Evolutionary conservation across 2,888 invertebrate genomes (phyloP).

Genomic region (Trimorus sp.): DNA sequence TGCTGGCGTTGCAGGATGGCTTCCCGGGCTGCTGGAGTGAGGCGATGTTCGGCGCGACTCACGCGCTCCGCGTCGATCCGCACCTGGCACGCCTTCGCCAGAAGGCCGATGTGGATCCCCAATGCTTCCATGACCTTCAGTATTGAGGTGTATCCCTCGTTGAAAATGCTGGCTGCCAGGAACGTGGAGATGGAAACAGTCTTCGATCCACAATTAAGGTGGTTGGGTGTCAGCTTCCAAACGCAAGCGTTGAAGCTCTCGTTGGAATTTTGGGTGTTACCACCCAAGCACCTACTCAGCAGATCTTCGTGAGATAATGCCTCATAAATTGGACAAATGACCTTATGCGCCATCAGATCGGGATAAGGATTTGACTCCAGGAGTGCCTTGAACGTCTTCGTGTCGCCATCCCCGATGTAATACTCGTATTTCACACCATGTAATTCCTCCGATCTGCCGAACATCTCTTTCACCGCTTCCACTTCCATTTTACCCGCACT

Average conservation of each 20-base stretch:
- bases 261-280: slow-evolving; percentile 2
- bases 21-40: slow-evolving; percentile 11
- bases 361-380: slow-evolving; percentile 1
- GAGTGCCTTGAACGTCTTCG: slow-evolving; percentile 11
- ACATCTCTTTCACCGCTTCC: slow-evolving; percentile 13
- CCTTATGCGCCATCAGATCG: not conserved
- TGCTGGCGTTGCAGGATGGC: slow-evolving; percentile 3
- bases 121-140: slow-evolving; percentile 11
- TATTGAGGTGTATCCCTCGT: not conserved
- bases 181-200: slow-evolving; percentile 1
- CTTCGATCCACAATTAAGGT: not conserved
- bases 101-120: slow-evolving; percentile 5
- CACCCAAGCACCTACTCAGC: not conserved
- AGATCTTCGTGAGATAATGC: not conserved
- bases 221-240: not conserved
- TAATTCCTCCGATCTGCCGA: slow-evolving; percentile 2
- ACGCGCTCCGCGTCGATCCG: not conserved
- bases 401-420: slow-evolving; percentile 13
- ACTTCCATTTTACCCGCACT: slow-evolving; percentile 11
- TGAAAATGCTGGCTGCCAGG: slow-evolving; percentile 19
- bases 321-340: not conserved
- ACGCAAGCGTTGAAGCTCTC: not conserved
- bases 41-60: not conserved
- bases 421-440: not conserved
- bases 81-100: not conserved